Base-by-base conservation (phyloP, 2,797 vertebrate genomes). In the Etheostoma nigrum region DNA sequence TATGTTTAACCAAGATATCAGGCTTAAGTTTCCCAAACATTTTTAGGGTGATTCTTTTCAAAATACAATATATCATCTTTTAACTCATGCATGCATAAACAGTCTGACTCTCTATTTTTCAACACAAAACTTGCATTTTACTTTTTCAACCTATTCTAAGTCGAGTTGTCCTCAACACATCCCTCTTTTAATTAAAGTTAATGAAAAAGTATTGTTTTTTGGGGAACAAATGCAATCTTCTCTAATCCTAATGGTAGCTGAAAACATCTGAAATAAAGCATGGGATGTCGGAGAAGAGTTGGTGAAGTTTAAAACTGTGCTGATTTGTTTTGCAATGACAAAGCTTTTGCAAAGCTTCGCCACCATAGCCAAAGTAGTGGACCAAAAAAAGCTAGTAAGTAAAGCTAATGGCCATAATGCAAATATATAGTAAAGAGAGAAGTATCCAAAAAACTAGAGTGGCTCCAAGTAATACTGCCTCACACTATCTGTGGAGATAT, bases 401-500 rank as follows among this genome's bases (percentile, higher is more conserved):
- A 7, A 59, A 21, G 54, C 47, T 16, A 12, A 60, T 9, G 4
- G 10, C 44, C 19, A 27, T 30, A 54, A 30, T 36, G 16, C 30
- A 12, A 67, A 67, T 5, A 1, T 30, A 15, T 6, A 8, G 30
- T 66, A 18, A 60, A 57, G 19, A 55, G 4, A 14, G 12, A 68
- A 64, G 59, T 21, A 63, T 70, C 36, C 40, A 5, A 21, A 47
- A 45, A n/a, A 36, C 21, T 33, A 33, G 52, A 62, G 33, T 57
- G 52, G 4, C 61, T 42, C 15, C 23, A 2, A 33, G 19, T 21
- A 12, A 21, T 13, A 27, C 53, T 11, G 30, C 5, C 9, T 79
- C 48, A 4, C 4, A 36, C 47, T 68, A 74, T 78, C 61, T 61
- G 53, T 67, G 42, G 73, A 60, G 60, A 58, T 53, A 1, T 51